phyloP scores from a whole-genome alignment of 2,113 vertebrate species.

The pig (Sus scrofa) region DNA sequence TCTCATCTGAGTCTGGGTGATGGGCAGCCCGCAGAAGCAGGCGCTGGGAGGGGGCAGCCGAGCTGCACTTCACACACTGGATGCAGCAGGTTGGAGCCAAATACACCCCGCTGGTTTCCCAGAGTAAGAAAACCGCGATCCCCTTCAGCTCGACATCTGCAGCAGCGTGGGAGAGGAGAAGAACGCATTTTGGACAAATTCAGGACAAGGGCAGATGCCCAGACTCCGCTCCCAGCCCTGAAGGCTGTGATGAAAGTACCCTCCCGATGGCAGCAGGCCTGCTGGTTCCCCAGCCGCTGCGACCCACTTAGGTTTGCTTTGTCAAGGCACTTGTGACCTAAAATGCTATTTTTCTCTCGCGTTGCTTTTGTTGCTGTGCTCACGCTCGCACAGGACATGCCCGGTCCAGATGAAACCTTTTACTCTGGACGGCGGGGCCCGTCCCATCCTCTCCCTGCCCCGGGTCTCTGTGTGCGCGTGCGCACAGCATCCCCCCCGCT shows the following conservation, averaged over 20 bases:
- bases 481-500: background rate
- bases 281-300: slow-evolving; percentile 58
- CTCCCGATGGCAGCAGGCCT: background rate
- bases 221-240: background rate
- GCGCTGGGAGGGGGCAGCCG: fast-evolving
- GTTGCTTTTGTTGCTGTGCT: slow-evolving; percentile 65
- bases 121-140: background rate
- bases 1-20: fast-evolving
- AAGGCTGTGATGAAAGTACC: background rate
- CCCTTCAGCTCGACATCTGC: fast-evolving
- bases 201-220: fast-evolving
- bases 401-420: slow-evolving; percentile 76
- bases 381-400: slow-evolving; percentile 66
- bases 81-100: background rate
- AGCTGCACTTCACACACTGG: fast-evolving
- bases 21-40: background rate
- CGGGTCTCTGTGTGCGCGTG: too few species aligned
- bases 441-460: fast-evolving
- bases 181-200: background rate
- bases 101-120: background rate
- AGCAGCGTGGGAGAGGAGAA: fast-evolving
- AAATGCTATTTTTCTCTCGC: background rate
- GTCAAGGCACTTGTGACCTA: slow-evolving; percentile 48
- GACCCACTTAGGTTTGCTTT: slow-evolving; percentile 61
- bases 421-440: slow-evolving; percentile 56